phyloP scores from a whole-genome alignment of 2,113 vertebrate genomes.

The Micronycteris hirsuta region DNA sequence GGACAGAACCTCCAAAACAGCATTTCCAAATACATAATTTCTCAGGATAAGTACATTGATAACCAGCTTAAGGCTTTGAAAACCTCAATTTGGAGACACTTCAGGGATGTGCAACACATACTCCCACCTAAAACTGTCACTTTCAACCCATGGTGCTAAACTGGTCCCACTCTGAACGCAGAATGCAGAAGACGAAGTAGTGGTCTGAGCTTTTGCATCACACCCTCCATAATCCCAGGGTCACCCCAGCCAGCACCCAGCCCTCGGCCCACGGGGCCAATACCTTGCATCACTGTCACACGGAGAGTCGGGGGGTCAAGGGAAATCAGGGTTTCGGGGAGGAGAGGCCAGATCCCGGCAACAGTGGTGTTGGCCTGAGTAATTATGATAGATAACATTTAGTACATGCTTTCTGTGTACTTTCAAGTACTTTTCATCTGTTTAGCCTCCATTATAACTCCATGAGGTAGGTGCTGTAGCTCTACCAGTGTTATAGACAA shows the following conservation, averaged over 20 bases:
- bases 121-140: not conserved
- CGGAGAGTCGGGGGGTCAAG: not conserved
- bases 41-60: not conserved
- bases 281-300: not conserved
- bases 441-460: not conserved
- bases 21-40: slow-evolving; percentile 29
- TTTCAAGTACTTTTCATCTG: not conserved
- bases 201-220: not conserved
- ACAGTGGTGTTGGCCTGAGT: not conserved
- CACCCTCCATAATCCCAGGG: not conserved
- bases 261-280: not conserved
- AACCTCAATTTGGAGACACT: not conserved
- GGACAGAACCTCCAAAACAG: not conserved
- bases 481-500: not conserved
- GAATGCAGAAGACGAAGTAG: not conserved
- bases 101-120: not conserved
- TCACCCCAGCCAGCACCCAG: not conserved
- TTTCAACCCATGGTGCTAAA: not conserved
- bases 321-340: not conserved
- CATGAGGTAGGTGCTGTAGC: not conserved
- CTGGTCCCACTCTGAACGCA: not conserved
- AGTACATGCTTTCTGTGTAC: not conserved
- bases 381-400: not conserved
- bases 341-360: not conserved
- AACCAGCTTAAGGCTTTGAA: not conserved